These are phyloP conservation scores for Spea bombifrons DNA, from an alignment of 2,113 vertebrate species.

Conservation along the genomic window DNA sequence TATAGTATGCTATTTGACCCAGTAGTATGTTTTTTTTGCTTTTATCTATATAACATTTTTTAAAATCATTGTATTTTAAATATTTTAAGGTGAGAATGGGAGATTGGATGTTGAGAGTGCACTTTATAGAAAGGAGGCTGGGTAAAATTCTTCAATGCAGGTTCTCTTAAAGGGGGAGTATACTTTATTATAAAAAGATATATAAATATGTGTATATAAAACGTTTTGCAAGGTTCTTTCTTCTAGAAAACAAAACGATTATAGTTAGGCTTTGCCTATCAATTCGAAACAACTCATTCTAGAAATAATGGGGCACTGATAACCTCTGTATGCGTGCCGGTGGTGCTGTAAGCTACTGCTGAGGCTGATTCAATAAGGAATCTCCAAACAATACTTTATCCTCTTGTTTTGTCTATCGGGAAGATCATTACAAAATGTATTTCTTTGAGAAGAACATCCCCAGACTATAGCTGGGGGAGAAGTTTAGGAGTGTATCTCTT, in stretches of 20 bases:
- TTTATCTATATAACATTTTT: conserved; percentile 38
- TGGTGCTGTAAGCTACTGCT: no score
- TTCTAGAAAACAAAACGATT: neutral
- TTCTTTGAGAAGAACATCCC: neutral
- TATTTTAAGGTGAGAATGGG: conserved; percentile 41
- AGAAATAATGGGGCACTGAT: no score
- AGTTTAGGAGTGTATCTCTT: neutral
- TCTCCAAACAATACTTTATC: neutral
- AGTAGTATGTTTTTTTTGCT: conserved; percentile 28
- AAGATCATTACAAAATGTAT: neutral
- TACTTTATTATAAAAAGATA: neutral
- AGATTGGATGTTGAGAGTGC: conserved; percentile 52
- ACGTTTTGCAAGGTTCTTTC: neutral
- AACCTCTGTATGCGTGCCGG: no score
- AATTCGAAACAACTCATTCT: no score
- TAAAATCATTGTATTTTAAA: conserved; percentile 42
- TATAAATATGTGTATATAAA: neutral
- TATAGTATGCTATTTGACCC: conserved; percentile 41
- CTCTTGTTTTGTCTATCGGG: neutral
- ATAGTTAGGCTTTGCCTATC: no score
- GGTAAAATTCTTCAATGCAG: neutral
- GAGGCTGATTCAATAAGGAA: neutral
- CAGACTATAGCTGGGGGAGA: neutral
- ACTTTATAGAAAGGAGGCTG: conserved; percentile 41
- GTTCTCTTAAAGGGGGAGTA: conserved; percentile 5